phyloP scores from a whole-genome alignment of 2,888 invertebrate species.

The Erebia palarica region DNA sequence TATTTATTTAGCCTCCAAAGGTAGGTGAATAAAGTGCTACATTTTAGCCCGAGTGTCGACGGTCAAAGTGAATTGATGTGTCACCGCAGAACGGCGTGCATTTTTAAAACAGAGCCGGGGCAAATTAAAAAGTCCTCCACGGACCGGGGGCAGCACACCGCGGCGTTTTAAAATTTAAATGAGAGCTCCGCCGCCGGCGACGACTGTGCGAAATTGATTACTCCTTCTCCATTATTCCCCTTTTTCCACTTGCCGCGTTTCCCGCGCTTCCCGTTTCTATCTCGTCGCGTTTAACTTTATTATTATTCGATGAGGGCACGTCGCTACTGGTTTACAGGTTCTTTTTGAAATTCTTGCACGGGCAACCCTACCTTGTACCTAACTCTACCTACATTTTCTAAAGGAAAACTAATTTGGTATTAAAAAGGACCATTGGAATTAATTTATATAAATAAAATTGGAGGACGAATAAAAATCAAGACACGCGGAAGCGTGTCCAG shows the following conservation, averaged over 20 bases:
- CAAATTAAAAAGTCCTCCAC: slow-evolving; percentile 81
- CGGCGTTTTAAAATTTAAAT: slow-evolving; percentile 81
- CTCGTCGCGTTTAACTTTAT: slow-evolving; percentile 77
- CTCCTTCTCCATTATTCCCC: slow-evolving; percentile 81
- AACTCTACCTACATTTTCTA: not conserved
- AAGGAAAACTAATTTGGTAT: not conserved
- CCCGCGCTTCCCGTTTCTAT: slow-evolving; percentile 69
- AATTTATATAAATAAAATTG: too few species aligned
- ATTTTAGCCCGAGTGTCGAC: slow-evolving; percentile 60
- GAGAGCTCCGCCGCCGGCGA: slow-evolving; percentile 72
- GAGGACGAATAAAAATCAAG: too few species aligned
- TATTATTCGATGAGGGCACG: slow-evolving; percentile 61
- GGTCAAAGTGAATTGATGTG: slow-evolving; percentile 78
- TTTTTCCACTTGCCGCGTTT: slow-evolving; percentile 75
- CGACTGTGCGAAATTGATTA: slow-evolving; percentile 82
- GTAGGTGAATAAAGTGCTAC: slow-evolving; percentile 52
- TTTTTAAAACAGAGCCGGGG: slow-evolving; percentile 75
- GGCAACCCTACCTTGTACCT: not conserved
- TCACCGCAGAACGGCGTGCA: slow-evolving; percentile 76
- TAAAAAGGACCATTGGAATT: too few species aligned
- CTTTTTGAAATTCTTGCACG: slow-evolving; percentile 5
- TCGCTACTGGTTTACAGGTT: slow-evolving; percentile 11
- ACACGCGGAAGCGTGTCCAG: too few species aligned
- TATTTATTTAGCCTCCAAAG: slow-evolving; percentile 26
- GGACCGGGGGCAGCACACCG: slow-evolving; percentile 62